Conservation (phyloP, 2,113 vertebrate species). For the Tautogolabrus adspersus region DNA sequence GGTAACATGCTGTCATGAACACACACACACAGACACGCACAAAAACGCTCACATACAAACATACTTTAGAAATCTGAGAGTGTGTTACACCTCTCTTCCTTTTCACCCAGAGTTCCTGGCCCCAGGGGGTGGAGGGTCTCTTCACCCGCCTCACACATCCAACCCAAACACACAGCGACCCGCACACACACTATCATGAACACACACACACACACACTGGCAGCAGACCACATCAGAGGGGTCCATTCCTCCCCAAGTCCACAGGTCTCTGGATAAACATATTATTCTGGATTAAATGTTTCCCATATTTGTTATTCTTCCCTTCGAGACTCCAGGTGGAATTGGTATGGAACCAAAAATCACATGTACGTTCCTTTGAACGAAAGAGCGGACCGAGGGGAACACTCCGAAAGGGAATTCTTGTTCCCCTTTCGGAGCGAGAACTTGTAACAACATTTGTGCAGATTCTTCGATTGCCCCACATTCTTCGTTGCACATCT, state of each 20-base stretch:
- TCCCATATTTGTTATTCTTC: constrained; percentile 86
- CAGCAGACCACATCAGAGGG: constrained; percentile 82
- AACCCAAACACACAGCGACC: constrained; percentile 78
- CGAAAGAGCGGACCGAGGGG: constrained; percentile 64
- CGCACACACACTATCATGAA: constrained; percentile 46
- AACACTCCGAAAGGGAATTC: constrained; percentile 56
- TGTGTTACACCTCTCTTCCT: constrained; percentile 75
- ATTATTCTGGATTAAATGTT: constrained; percentile 86
- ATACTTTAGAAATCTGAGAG: constrained; percentile 75
- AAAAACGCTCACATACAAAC: constrained; percentile 45
- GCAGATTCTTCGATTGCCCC: constrained; percentile 69
- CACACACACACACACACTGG: constrained; percentile 52
- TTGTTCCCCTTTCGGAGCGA: constrained; percentile 78
- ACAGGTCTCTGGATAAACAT: constrained; percentile 82
- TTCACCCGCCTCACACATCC: constrained; percentile 74
- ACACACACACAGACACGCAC: constrained; percentile 31
- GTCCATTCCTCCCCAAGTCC: constrained; percentile 75
- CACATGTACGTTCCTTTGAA: constrained; percentile 73
- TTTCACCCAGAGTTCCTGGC: constrained; percentile 76
- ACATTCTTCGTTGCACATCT: constrained; percentile 63
- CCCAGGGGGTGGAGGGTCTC: constrained; percentile 74
- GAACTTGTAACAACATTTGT: constrained; percentile 82
- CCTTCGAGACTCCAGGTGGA: constrained; percentile 82
- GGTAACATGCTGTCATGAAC: constrained; percentile 60
- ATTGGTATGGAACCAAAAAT: constrained; percentile 82